phyloP scores from a whole-genome alignment of 2,113 vertebrate genomes.

The Myrmecophaga tridactyla region DNA sequence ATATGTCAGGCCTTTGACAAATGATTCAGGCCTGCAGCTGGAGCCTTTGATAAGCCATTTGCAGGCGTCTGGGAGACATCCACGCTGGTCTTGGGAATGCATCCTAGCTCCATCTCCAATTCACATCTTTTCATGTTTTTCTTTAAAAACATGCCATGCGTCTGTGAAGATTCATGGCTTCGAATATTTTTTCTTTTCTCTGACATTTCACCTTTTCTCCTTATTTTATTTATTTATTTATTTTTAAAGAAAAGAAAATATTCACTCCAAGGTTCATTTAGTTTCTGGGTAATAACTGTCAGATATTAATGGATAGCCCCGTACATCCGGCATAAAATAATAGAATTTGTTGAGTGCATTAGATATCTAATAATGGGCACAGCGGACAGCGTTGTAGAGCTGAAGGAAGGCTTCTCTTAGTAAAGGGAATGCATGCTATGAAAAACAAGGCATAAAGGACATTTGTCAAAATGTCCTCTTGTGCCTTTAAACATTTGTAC shows the following conservation, averaged over 20 bases:
- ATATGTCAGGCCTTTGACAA: constrained; percentile 61
- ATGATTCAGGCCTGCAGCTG: constrained; percentile 67
- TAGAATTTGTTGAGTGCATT: constrained; percentile 70
- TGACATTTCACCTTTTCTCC: constrained; percentile 76
- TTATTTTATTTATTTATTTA: constrained; percentile 76
- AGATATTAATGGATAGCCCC: constrained; percentile 78
- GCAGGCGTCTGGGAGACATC: constrained; percentile 68
- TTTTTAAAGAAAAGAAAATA: constrained; percentile 76
- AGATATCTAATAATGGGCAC: constrained; percentile 72
- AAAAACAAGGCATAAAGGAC: constrained; percentile 63
- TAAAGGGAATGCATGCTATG: constrained; percentile 36
- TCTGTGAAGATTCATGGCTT: constrained; percentile 76
- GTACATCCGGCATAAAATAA: constrained; percentile 78
- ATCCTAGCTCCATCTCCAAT: constrained; percentile 70
- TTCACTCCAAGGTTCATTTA: constrained; percentile 79
- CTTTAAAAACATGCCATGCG: constrained; percentile 61
- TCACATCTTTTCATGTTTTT: constrained; percentile 70
- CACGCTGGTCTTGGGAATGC: constrained; percentile 45
- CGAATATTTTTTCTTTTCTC: constrained; percentile 59
- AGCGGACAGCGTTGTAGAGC: constrained; percentile 35
- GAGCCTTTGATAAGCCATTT: constrained; percentile 76
- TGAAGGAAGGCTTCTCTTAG: constrained; percentile 53
- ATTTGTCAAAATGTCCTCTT: constrained; percentile 57
- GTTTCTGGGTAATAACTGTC: constrained; percentile 81
- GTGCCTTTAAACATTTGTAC: constrained; percentile 32